Conservation (phyloP, 1,140 invertebrate genomes). For the Grapholita molesta region DNA sequence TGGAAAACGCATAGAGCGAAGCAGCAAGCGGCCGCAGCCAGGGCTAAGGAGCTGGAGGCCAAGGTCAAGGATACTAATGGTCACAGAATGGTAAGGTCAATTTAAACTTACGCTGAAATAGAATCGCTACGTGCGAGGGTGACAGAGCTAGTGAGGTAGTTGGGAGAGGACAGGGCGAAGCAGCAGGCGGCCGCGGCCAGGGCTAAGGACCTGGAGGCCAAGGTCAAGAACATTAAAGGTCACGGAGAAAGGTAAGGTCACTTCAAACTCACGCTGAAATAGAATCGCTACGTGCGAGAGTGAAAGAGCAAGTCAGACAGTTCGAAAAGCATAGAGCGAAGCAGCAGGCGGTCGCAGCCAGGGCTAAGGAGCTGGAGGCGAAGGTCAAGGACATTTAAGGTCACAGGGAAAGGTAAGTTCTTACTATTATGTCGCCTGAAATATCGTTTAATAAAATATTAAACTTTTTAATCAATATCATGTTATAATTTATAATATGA, state of each 20-base stretch:
- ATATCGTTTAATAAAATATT: too few relatives aligned
- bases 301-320: conserved; percentile 58
- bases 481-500: too few relatives aligned
- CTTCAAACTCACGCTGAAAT: conserved; percentile 89
- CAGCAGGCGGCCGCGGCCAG: conserved; percentile 81
- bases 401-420: conserved; percentile 87
- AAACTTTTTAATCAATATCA: too few relatives aligned
- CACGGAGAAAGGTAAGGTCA: conserved; percentile 88
- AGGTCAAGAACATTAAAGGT: conserved; percentile 89
- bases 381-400: conserved; percentile 89
- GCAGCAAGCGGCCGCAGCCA: conserved; percentile 80
- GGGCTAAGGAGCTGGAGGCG: conserved; percentile 82
- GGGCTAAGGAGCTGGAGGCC: conserved; percentile 82
- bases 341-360: conserved; percentile 80
- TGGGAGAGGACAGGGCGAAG: conserved; percentile 79
- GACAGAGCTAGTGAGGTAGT: conserved; percentile 82
- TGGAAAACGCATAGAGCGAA: conserved; percentile 79
- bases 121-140: conserved; percentile 80
- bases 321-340: conserved; percentile 76
- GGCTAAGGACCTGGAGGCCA: conserved; percentile 86
- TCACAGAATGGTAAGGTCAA: conserved; percentile 71
- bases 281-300: conserved; percentile 75
- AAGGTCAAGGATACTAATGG: conserved; percentile 89
- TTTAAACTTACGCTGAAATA: conserved; percentile 89
- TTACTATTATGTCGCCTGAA: too few relatives aligned